These are phyloP conservation scores for Mythimna lalbum DNA, from an alignment of 2,888 invertebrate genomes.

Conservation along the genomic window DNA sequence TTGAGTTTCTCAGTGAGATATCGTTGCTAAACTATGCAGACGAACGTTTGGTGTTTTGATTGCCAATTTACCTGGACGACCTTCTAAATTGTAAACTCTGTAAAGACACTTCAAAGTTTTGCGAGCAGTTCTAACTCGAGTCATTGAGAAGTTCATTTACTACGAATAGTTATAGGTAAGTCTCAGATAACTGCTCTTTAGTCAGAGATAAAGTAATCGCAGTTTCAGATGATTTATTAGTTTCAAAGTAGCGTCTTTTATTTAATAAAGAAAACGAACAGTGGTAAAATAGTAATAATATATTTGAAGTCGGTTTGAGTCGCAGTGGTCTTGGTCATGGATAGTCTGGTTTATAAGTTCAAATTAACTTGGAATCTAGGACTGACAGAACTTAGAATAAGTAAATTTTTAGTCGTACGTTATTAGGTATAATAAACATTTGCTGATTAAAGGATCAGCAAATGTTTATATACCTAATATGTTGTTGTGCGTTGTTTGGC, in stretches of 20 bases:
- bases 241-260: not conserved
- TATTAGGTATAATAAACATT: too few relatives aligned
- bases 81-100: slow-evolving; percentile 31
- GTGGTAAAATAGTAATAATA: too few relatives aligned
- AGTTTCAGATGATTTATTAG: not conserved
- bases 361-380: too few relatives aligned
- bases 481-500: too few relatives aligned
- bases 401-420: too few relatives aligned
- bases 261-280: too few relatives aligned
- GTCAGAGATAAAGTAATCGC: slow-evolving; percentile 16
- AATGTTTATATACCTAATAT: too few relatives aligned
- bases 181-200: slow-evolving; percentile 6
- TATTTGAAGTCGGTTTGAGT: too few relatives aligned
- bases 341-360: too few relatives aligned
- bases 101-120: slow-evolving; percentile 42
- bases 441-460: too few relatives aligned
- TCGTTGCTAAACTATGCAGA: slow-evolving; percentile 30
- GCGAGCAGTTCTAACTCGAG: slow-evolving; percentile 13
- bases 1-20: slow-evolving; percentile 20
- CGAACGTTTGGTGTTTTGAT: slow-evolving; percentile 32
- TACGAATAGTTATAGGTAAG: slow-evolving; percentile 18
- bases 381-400: too few relatives aligned
- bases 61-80: slow-evolving; percentile 44
- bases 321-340: too few relatives aligned
- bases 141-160: slow-evolving; percentile 21